Conservation (phyloP, 2,797 vertebrate species). For the Antennarius maculatus region DNA sequence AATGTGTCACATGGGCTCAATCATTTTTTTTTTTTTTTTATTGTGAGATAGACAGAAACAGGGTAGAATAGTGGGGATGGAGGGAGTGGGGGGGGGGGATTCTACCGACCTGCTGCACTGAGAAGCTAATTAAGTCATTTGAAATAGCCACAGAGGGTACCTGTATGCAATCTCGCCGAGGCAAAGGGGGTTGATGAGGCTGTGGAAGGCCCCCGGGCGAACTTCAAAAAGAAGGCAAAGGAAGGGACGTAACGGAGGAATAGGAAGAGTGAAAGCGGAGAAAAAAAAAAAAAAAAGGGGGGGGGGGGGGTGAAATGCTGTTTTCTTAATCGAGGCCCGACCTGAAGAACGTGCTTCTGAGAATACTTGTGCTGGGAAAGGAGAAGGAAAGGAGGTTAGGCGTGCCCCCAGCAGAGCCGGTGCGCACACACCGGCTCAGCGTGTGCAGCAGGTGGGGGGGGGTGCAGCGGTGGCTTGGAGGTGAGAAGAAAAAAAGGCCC, state of each 20-base stretch:
- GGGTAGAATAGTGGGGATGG: slow-evolving; percentile 9
- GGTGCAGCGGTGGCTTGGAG: slow-evolving; percentile 40
- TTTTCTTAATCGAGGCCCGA: slow-evolving; percentile 80
- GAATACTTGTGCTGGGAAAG: slow-evolving; percentile 59
- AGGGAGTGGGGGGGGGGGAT: slow-evolving; percentile 32
- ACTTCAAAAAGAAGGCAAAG: slow-evolving; percentile 77
- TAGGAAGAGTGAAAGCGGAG: slow-evolving; percentile 37
- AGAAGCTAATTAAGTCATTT: slow-evolving; percentile 87
- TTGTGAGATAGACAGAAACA: slow-evolving; percentile 47
- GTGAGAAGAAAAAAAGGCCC: slow-evolving; percentile 49
- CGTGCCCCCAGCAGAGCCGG: slow-evolving; percentile 73
- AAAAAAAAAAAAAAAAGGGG: too few species aligned
- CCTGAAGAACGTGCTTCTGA: slow-evolving; percentile 66
- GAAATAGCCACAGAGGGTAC: slow-evolving; percentile 85
- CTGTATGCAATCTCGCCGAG: slow-evolving; percentile 82
- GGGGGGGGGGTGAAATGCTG: slow-evolving; percentile 53
- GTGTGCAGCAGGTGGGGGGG: slow-evolving; percentile 68
- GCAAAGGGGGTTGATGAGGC: slow-evolving; percentile 81
- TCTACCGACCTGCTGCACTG: slow-evolving; percentile 72
- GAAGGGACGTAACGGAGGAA: slow-evolving; percentile 53
- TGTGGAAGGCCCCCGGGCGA: slow-evolving; percentile 75
- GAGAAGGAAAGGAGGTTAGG: slow-evolving; percentile 77
- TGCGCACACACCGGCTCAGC: slow-evolving; percentile 67
- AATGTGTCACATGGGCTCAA: slow-evolving; percentile 82
- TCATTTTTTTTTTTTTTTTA: slow-evolving; percentile 69